Percentiles rank a stretch among this genome's conserved stretches.
Conservation (phyloP, 2,888 invertebrate genomes). For the Ormyrus rosae region DNA sequence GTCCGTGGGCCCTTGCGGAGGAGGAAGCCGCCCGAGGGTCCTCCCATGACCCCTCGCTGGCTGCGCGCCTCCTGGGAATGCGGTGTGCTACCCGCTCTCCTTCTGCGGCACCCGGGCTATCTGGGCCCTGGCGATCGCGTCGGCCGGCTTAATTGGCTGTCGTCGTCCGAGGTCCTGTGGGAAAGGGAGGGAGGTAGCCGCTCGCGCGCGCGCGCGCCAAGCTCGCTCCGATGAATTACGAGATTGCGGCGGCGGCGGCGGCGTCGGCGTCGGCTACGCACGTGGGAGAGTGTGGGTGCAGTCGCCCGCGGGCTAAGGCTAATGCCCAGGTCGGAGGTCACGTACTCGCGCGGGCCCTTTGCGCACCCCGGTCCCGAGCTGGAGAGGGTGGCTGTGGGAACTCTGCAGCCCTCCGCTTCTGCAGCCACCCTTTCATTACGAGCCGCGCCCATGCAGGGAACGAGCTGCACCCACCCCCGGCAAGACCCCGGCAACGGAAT, state of each 20-base stretch:
- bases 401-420: constrained; percentile 48
- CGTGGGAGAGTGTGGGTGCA: constrained; percentile 61
- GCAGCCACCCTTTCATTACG: constrained; percentile 63
- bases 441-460: constrained; percentile 57
- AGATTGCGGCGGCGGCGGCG: constrained; percentile 46
- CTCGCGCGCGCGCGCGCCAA: constrained; percentile 36
- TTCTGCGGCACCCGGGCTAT: constrained; percentile 20
- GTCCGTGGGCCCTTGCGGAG: constrained; percentile 60
- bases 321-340: constrained; percentile 75
- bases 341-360: constrained; percentile 57
- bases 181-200: neutral
- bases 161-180: constrained; percentile 49
- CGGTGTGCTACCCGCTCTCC: constrained; percentile 26
- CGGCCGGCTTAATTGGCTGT: constrained; percentile 63
- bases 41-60: constrained; percentile 69
- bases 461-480: constrained; percentile 13
- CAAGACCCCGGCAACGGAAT: constrained; percentile 53
- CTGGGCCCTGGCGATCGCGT: constrained; percentile 21
- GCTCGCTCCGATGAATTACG: constrained; percentile 52
- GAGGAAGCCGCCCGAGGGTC: constrained; percentile 74
- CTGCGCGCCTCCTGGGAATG: constrained; percentile 54
- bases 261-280: neutral
- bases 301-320: constrained; percentile 64
- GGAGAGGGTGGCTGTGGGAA: constrained; percentile 70
- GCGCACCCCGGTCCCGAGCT: constrained; percentile 47